A percentile compares a stretch with the other conserved stretches of the same genome.
phyloP scores from a whole-genome alignment of 1,140 invertebrate genomes.

The Cotesia typhae region DNA sequence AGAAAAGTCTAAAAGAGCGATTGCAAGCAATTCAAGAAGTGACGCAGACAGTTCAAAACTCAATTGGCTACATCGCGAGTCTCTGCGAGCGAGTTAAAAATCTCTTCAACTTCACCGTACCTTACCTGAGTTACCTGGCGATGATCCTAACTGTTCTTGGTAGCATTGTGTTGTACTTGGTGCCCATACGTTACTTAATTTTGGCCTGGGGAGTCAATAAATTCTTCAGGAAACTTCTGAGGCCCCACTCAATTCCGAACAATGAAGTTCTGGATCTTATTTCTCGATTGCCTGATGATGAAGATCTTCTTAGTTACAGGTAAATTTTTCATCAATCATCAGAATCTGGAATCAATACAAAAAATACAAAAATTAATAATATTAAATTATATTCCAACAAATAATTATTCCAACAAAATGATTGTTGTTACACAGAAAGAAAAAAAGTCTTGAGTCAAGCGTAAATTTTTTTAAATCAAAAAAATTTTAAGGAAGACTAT shows the following conservation, averaged over 20 bases:
- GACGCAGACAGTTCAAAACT: conserved; percentile 92
- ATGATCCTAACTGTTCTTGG: conserved; percentile 79
- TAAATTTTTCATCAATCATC: conserved; percentile 21
- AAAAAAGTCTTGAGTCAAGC: no score
- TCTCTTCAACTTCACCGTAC: conserved; percentile 96
- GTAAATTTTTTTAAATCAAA: no score
- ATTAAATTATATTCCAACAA: no score
- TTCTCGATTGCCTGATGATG: conserved; percentile 94
- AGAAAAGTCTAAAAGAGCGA: conserved; percentile 93
- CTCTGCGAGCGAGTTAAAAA: conserved; percentile 93
- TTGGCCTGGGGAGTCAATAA: conserved; percentile 98
- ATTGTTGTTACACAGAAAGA: no score
- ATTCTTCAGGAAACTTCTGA: conserved; percentile 91
- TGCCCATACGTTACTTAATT: conserved; percentile 91
- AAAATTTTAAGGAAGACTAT: no score
- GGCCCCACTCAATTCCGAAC: conserved; percentile 94
- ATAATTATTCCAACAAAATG: no score
- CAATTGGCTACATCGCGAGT: conserved; percentile 91
- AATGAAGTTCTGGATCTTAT: conserved; percentile 97
- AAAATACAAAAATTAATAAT: no score
- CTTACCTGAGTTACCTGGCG: conserved; percentile 93
- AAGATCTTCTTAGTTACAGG: conserved; percentile 81
- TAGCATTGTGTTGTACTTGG: conserved; percentile 84
- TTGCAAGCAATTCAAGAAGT: conserved; percentile 96
- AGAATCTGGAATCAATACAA: background rate